A percentile compares a stretch with the other conserved stretches of the same genome.
phyloP scores from a whole-genome alignment of 1,140 invertebrate species.

The Drosophila pseudoananassae region DNA sequence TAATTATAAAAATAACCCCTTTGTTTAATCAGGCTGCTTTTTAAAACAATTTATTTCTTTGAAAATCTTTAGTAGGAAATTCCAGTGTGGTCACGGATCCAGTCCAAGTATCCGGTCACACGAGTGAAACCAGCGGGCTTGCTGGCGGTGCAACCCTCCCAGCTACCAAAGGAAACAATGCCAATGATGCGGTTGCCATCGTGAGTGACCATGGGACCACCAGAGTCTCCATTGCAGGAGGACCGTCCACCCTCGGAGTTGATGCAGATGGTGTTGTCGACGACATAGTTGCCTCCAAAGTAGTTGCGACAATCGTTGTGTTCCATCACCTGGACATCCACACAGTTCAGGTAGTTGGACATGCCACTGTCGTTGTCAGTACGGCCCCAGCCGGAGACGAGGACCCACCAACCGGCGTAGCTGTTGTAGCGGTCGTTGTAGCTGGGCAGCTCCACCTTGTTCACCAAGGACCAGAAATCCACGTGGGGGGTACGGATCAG shows the following conservation, averaged over 20 bases:
- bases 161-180: constrained; percentile 85
- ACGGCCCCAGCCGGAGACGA: constrained; percentile 28
- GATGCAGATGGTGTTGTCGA: constrained; percentile 40
- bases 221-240: constrained; percentile 52
- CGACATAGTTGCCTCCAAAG: constrained; percentile 25
- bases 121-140: constrained; percentile 85
- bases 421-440: constrained; percentile 38
- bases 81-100: constrained; percentile 85
- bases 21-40: neutral
- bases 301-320: constrained; percentile 41
- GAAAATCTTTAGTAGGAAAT: constrained; percentile 54
- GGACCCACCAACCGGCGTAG: constrained; percentile 33
- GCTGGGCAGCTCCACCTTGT: constrained; percentile 42
- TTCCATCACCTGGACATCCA: constrained; percentile 28
- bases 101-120: constrained; percentile 84
- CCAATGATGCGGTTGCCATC: constrained; percentile 76
- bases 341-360: constrained; percentile 32
- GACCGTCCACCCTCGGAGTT: constrained; percentile 17
- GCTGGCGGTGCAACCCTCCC: constrained; percentile 84
- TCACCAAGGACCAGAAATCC: constrained; percentile 33
- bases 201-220: constrained; percentile 45
- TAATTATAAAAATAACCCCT: too few species aligned
- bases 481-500: constrained; percentile 33
- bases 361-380: constrained; percentile 39
- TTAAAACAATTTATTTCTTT: neutral